phyloP scores from a whole-genome alignment of 2,797 vertebrate genomes.

The Syngnathus rostellatus region DNA sequence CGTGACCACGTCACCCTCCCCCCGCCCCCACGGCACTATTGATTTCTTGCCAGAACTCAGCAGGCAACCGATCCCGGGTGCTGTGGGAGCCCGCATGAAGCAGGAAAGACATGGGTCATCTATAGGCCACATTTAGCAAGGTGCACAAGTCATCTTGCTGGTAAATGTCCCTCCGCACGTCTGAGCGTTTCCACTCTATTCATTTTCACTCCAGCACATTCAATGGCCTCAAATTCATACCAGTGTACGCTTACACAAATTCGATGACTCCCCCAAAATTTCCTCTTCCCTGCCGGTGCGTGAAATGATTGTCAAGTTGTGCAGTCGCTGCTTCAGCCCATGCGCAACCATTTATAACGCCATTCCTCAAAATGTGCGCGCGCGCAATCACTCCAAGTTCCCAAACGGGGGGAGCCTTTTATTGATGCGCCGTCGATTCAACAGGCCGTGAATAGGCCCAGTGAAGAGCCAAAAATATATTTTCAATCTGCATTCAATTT shows the following conservation, averaged over 20 bases:
- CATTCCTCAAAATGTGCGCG: conserved; percentile 54
- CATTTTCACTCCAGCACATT: no score
- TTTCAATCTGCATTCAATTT: conserved; percentile 98
- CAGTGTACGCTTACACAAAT: not conserved
- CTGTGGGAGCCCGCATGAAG: conserved; percentile 23
- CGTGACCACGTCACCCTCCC: conserved; percentile 63
- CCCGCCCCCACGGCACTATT: conserved; percentile 69
- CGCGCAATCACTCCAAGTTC: conserved; percentile 76
- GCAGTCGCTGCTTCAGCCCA: not conserved
- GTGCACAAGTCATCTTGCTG: not conserved
- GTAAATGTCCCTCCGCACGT: not conserved
- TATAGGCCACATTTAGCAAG: conserved; percentile 70
- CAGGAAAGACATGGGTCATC: not conserved
- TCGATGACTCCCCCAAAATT: not conserved
- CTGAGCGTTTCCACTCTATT: not conserved
- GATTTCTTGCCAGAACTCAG: conserved; percentile 93
- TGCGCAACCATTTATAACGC: not conserved
- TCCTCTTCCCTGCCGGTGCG: not conserved
- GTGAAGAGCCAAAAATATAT: conserved; percentile 97
- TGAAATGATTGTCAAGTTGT: not conserved
- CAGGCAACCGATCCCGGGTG: conserved; percentile 39
- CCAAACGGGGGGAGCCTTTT: conserved; percentile 68
- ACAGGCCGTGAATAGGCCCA: conserved; percentile 83
- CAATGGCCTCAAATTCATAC: not conserved
- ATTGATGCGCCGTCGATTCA: conserved; percentile 81